Conservation (phyloP, 2,113 vertebrate genomes). For the Recurvirostra avosetta region DNA sequence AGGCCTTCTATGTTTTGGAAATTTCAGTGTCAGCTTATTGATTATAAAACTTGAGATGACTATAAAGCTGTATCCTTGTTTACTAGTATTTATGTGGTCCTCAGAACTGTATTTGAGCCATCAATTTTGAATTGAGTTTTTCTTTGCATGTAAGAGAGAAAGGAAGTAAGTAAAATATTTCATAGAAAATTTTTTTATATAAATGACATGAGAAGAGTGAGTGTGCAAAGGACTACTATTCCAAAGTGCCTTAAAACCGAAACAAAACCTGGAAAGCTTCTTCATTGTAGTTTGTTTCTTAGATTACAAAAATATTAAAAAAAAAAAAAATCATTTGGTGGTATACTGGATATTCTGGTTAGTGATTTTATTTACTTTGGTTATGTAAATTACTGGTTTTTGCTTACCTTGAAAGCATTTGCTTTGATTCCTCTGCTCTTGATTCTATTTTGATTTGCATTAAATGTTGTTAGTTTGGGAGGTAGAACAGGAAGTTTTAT, state of each 20-base stretch:
- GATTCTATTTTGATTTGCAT: conserved; percentile 89
- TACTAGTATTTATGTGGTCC: neutral
- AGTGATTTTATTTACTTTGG: neutral
- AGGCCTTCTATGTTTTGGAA: neutral
- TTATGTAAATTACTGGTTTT: neutral
- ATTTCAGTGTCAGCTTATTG: neutral
- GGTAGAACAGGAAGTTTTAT: conserved; percentile 91
- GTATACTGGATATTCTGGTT: neutral
- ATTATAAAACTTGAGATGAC: neutral
- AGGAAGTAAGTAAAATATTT: neutral
- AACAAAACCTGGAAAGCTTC: neutral
- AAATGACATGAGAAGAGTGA: neutral
- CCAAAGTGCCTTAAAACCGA: neutral
- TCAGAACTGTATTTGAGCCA: neutral
- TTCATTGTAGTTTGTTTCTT: neutral
- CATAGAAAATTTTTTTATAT: neutral
- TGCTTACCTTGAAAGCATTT: conserved; percentile 91
- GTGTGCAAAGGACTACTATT: neutral
- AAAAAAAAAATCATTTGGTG: neutral
- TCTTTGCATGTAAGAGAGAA: neutral
- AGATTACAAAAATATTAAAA: neutral
- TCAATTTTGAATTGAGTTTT: neutral
- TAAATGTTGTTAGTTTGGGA: conserved; percentile 84
- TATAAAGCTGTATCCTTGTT: neutral
- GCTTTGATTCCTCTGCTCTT: conserved; percentile 93